Conservation (phyloP, 1,140 invertebrate genomes). For the Pseudoatta argentina region DNA sequence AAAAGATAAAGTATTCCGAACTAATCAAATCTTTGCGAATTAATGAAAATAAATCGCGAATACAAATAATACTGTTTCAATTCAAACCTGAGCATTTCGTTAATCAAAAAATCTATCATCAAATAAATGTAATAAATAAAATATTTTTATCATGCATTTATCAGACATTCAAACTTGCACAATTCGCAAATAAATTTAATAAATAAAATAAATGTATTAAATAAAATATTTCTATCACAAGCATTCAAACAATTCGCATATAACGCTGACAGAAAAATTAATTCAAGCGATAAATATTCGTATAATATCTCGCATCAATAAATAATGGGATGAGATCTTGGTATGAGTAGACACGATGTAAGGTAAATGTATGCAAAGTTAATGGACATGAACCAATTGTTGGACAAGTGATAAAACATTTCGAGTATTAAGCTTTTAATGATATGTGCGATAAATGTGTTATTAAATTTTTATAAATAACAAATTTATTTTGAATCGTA, state of each 20-base stretch:
- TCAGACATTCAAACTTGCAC: conserved; percentile 14
- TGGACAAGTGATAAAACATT: too few relatives aligned
- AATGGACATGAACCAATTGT: too few relatives aligned
- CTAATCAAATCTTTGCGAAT: not conserved
- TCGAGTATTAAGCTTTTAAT: too few relatives aligned
- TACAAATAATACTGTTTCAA: not conserved
- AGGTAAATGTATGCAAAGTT: not conserved
- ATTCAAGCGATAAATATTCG: conserved; percentile 8
- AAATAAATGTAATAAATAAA: not conserved
- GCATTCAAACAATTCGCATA: not conserved
- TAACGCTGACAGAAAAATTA: not conserved
- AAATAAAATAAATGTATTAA: not conserved
- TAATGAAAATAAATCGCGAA: not conserved
- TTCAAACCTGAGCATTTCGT: not conserved
- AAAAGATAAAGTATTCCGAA: not conserved
- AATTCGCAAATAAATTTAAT: not conserved
- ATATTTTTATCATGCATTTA: not conserved
- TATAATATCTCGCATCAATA: not conserved
- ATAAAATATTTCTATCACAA: conserved; percentile 1
- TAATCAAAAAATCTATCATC: not conserved
- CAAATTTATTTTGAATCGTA: too few relatives aligned
- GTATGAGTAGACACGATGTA: not conserved
- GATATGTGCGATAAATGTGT: too few relatives aligned
- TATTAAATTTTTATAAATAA: too few relatives aligned
- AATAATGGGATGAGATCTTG: conserved; percentile 2